Evolutionary conservation across 2,797 vertebrate genomes (phyloP), one percentile per base, ranked within the genome.

Genomic region (Delichon dasypus): DNA sequence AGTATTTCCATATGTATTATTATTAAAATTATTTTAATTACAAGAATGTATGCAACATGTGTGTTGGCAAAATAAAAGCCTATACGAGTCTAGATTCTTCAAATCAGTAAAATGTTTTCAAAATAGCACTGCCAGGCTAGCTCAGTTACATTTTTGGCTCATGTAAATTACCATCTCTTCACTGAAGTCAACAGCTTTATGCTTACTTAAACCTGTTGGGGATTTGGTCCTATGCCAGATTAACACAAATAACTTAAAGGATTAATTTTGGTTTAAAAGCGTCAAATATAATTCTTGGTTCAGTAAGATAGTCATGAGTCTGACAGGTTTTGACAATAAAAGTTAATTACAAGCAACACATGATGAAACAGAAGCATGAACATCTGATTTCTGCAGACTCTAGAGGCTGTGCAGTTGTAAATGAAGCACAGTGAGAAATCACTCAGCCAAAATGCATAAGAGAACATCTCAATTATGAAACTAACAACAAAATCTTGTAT

Each of bases 361-460:
- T 15, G 27, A 94, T 90, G 77, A 87, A 91, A 85, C 64, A 88
- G 71, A 91, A 85, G 67, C 65, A 87, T 40, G 57, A 93, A 87
- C 80, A 82, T 95, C 92, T 85, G 67, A 96, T 80, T 92, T 94
- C 67, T 85, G 45, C 42, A 82, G 82, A 87, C 86, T 94, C 94
- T 87, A 64, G 93, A 90, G 90, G 74, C 74, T 76, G 4, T 3
- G 2, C 55, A 38, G 20, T 76, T 94, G 73, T 70, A 94, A 93
- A 84, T 85, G 81, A 94, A 90, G 57, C 71, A 91, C 82, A 85
- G 42, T 80, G 57, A 94, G 85, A 85, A 89, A 91, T 88, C 61
- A 72, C 14, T 91, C 81, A 92, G 64, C 55, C 81, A 94, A 95
- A 96, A 77, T 79, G 67, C 85, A 82, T 15, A 2, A 89, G 75